phyloP scores from a whole-genome alignment of 2,797 vertebrate species.

The Stomatorhinus walkeri region DNA sequence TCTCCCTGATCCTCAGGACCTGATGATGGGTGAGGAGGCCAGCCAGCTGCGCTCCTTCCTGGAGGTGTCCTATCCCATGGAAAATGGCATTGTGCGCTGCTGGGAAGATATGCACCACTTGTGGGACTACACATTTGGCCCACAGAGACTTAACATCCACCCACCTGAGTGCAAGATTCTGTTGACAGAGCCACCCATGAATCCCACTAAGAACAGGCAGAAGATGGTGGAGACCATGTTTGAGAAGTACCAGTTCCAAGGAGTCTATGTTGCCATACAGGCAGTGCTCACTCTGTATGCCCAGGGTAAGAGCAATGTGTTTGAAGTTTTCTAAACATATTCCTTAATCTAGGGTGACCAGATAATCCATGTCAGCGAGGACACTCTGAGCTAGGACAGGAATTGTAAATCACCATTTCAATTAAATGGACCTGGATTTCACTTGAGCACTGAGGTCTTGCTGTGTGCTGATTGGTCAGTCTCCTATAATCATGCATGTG shows the following conservation, averaged over 20 bases:
- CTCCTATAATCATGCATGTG: too few relatives aligned
- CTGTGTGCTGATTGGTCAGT: too few relatives aligned
- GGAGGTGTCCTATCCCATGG: slow-evolving; percentile 74
- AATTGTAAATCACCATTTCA: too few relatives aligned
- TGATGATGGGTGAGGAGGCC: slow-evolving; percentile 74
- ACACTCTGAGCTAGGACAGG: too few relatives aligned
- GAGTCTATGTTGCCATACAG: slow-evolving; percentile 71
- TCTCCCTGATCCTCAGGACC: slow-evolving; percentile 53
- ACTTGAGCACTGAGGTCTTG: too few relatives aligned
- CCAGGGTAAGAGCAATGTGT: slow-evolving; percentile 54
- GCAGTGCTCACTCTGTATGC: slow-evolving; percentile 74
- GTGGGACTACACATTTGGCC: slow-evolving; percentile 73
- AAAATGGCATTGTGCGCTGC: slow-evolving; percentile 69
- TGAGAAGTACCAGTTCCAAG: slow-evolving; percentile 68
- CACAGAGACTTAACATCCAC: slow-evolving; percentile 56
- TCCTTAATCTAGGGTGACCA: not conserved
- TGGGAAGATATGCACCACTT: slow-evolving; percentile 76
- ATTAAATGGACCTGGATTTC: too few relatives aligned
- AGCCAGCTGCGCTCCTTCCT: slow-evolving; percentile 70
- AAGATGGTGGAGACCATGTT: slow-evolving; percentile 74
- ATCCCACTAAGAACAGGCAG: slow-evolving; percentile 70
- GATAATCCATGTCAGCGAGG: too few relatives aligned
- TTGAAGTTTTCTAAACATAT: not conserved
- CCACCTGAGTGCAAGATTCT: slow-evolving; percentile 66
- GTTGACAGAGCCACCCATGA: slow-evolving; percentile 73